Evolutionary conservation across 2,113 vertebrate species (phyloP).

Genomic region (Tetrax tetrax): DNA sequence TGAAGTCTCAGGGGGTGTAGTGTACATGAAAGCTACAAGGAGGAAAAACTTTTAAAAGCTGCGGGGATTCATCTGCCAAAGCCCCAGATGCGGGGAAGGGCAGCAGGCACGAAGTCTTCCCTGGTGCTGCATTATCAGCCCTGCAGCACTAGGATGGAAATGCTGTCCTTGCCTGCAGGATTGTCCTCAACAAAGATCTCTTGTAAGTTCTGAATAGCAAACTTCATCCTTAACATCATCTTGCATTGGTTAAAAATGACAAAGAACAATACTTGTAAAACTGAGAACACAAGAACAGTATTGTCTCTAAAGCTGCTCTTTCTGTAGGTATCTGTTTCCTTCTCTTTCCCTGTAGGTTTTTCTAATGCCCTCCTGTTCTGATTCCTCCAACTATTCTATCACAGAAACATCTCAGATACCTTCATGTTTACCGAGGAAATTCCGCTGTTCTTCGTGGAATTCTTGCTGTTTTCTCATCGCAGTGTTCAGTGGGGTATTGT

Average conservation of each 20-base stretch:
- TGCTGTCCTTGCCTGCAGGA: neutral
- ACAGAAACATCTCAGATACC: neutral
- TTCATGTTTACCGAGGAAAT: neutral
- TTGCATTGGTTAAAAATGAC: neutral
- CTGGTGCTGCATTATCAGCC: neutral
- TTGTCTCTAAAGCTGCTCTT: neutral
- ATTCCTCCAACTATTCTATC: neutral
- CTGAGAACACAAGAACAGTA: neutral
- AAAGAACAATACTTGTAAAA: accelerated
- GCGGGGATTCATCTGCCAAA: neutral
- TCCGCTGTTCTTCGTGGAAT: neutral
- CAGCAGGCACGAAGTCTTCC: neutral
- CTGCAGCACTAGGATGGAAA: neutral
- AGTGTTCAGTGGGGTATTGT: neutral
- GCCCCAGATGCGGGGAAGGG: neutral
- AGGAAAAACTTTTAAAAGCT: neutral
- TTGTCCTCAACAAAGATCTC: neutral
- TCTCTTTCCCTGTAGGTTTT: neutral
- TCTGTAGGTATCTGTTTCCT: neutral
- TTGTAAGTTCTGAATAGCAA: neutral
- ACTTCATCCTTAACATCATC: neutral
- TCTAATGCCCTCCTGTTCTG: neutral
- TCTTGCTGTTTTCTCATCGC: neutral
- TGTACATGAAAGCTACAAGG: neutral
- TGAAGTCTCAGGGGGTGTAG: neutral